Evolutionary conservation across 2,797 vertebrate genomes (phyloP), one percentile per base, ranked within the genome.

Genomic region (Gouania willdenowi): DNA sequence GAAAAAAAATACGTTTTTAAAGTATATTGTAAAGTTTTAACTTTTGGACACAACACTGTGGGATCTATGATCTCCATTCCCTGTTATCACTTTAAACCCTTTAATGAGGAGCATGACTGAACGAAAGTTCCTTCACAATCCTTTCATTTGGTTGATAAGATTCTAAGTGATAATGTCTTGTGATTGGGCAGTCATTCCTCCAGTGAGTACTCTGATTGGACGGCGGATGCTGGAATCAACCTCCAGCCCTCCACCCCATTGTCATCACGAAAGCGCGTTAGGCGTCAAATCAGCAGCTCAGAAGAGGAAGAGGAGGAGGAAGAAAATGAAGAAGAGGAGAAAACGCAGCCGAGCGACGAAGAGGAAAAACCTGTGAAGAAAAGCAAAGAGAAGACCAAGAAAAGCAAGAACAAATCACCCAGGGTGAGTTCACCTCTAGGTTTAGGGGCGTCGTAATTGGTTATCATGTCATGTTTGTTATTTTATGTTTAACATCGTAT

Each of bases 191-290:
- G 93, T 27, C 91, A 92, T 46, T 91, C 93, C 0, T 97, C 93
- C 13, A 95, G 94, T 15, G 88, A 92, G 17, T 94, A 93, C 23
- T 99, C 97, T 0, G 96, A 99, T 65, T 98, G 96, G 97, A 98
- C 91, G 0, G 92, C 93, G 1, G 94, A 98, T 0, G 91, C 93
- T 1, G 94, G 94, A 0, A 93, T 95, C 75, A 93, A 92, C 53
- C 67, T 95, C 13, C 91, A 93, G 16, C 94, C 94, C 1, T 91
- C 92, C 0, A 70, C 90, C 21, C 88, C 92, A 1, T 66, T 82
- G 8, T 92, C 89, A 0, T 88, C 90, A 9, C 87, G 93, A 2
- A 88, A 92, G 38, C 88, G 87, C 8, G 51, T 68, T 8, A 32
- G 81, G 2, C 73, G 84, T 7, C 87, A 86, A 28, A 79, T 91